phyloP scores from a whole-genome alignment of 2,888 invertebrate genomes.

The Parnassius smintheus region DNA sequence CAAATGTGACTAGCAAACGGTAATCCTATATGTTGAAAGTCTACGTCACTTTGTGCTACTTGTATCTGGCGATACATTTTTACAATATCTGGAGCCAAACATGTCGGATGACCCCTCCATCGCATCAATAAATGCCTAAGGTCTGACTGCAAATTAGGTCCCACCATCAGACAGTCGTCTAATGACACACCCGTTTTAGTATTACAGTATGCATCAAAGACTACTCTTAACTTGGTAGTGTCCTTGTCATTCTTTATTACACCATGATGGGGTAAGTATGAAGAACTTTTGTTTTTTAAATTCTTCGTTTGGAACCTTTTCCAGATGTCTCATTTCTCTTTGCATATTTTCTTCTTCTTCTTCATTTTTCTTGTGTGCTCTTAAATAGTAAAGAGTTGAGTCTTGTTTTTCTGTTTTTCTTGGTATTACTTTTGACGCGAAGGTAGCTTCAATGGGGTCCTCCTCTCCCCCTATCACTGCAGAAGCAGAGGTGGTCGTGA shows the following conservation, averaged over 20 bases:
- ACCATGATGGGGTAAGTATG: background rate
- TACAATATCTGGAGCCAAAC: background rate
- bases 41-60: background rate
- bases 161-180: background rate
- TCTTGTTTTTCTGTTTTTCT: no score
- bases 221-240: background rate
- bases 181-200: background rate
- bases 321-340: background rate
- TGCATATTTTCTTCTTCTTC: no score
- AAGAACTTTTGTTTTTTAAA: background rate
- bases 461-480: no score
- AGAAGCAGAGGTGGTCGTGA: no score
- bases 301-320: background rate
- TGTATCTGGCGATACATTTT: background rate
- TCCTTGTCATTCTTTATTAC: background rate
- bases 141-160: background rate
- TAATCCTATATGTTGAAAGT: background rate
- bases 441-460: no score
- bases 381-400: no score
- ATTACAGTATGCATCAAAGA: background rate
- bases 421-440: no score
- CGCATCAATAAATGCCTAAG: background rate
- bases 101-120: background rate
- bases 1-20: background rate
- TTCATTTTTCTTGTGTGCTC: no score